Base-by-base conservation (phyloP, 53 echinoderm and acorn worm species). In the Zoroaster sp. region DNA sequence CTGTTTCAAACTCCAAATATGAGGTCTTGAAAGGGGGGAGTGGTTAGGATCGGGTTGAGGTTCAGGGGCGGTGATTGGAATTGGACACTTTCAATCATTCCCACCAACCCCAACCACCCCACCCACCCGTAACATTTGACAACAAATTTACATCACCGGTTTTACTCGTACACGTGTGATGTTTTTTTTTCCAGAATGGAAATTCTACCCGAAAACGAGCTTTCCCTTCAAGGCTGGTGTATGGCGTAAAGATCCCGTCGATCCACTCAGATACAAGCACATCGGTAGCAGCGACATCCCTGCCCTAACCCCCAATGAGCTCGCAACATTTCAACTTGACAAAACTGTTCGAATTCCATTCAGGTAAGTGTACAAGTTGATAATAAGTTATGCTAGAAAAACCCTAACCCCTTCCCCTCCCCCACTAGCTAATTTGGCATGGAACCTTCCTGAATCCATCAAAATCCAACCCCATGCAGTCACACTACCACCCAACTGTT, bases 121-220 rank as follows among this genome's bases (percentile, higher is more conserved):
- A n/a, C n/a, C n/a, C n/a, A n/a, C n/a, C n/a, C n/a, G n/a, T n/a
- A n/a, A n/a, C n/a, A n/a, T n/a, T n/a, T n/a, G n/a, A n/a, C n/a
- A n/a, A n/a, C n/a, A n/a, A n/a, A n/a, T n/a, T n/a, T 67, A 66
- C 38, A 28, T 81, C 42, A 67, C 44, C 66, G 81, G 81, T 81
- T 17, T 25, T 73, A 20, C 9, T 23, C 5, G 6, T 65, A 65
- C 15, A n/a, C 65, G 30, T 28, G 17, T 37, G 18, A 34, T n/a
- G 3, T 38, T 55, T 78, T 75, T 38, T 10, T 35, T 80, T n/a
- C 21, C 68, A 81, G 81, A 81, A 15, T 81, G 81, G 81, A 66
- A 13, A 13, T 81, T 67, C 15, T 81, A 14, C 43, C 81, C 81
- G 7, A 81, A 33, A 17, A 23, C 37, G 0, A 38, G 66, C 33